phyloP scores from a whole-genome alignment of 2,113 vertebrate species.

The Pica pica region DNA sequence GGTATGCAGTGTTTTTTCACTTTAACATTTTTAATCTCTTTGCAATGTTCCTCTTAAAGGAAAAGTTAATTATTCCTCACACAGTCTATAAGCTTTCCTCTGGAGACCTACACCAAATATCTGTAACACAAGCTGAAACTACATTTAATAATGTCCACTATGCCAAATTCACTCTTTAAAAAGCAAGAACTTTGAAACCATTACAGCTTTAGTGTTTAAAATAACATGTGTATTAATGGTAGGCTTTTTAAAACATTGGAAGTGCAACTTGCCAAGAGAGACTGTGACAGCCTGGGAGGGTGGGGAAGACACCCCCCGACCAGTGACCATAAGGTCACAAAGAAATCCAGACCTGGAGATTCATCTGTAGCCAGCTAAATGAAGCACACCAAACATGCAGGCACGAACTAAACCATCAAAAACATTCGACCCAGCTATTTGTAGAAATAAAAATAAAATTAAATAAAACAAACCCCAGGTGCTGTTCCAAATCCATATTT shows the following conservation, averaged over 20 bases:
- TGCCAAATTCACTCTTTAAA: not conserved
- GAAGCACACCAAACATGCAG: not conserved
- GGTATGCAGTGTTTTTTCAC: not conserved
- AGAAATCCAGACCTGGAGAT: not conserved
- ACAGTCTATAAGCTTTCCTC: not conserved
- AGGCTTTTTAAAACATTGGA: not conserved
- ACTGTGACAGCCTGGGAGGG: not conserved
- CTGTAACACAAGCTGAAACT: not conserved
- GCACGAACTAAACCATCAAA: not conserved
- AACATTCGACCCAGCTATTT: not conserved
- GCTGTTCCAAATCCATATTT: not conserved
- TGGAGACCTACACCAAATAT: not conserved
- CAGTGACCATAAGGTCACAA: not conserved
- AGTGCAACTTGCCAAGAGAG: not conserved
- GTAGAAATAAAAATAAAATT: not conserved
- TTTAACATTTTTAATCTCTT: conserved; percentile 9
- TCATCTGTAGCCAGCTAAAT: not conserved
- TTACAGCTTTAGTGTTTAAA: not conserved
- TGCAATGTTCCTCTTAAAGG: not conserved
- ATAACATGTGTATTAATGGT: not conserved
- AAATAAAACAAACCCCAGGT: not conserved
- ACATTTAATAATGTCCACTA: not conserved
- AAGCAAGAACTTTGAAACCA: not conserved
- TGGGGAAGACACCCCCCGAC: not conserved
- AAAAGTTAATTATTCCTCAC: conserved; percentile 14